Conservation (phyloP, 2,888 invertebrate genomes). For the Heliothis peltigera region DNA sequence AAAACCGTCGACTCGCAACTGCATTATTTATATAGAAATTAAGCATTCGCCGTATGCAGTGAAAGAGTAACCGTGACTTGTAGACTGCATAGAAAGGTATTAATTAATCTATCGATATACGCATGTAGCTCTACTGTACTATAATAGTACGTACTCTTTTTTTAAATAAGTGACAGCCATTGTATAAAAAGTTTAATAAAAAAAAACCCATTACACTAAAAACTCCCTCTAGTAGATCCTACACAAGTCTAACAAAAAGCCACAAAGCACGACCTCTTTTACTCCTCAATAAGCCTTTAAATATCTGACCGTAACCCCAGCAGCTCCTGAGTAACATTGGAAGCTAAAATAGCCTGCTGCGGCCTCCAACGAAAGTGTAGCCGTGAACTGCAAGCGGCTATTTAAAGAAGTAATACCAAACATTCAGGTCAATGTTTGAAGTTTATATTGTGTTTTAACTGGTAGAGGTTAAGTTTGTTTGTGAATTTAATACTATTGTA, state of each 20-base stretch:
- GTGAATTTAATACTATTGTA: background rate
- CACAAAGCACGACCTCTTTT: background rate
- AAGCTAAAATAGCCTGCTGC: conserved; percentile 30
- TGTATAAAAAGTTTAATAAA: no score
- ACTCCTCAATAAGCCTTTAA: conserved; percentile 7
- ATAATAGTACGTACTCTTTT: no score
- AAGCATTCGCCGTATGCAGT: background rate
- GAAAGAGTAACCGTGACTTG: conserved; percentile 4
- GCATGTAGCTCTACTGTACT: background rate
- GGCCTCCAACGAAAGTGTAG: conserved; percentile 26
- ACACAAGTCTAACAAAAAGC: no score
- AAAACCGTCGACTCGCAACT: background rate
- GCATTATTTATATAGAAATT: conserved; percentile 6
- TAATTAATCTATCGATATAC: background rate
- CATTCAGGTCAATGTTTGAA: conserved; percentile 12
- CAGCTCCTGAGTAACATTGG: conserved; percentile 13
- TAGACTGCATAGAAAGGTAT: background rate
- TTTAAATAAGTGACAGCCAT: no score
- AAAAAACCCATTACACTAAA: no score
- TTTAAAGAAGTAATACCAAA: conserved; percentile 41
- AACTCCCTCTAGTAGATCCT: no score
- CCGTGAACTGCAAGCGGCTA: conserved; percentile 41
- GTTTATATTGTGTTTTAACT: conserved; percentile 12
- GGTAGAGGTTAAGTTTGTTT: background rate
- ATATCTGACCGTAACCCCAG: conserved; percentile 15